Evolutionary conservation across 1,140 invertebrate genomes (phyloP).

Genomic region (Meloidogyne exigua): DNA sequence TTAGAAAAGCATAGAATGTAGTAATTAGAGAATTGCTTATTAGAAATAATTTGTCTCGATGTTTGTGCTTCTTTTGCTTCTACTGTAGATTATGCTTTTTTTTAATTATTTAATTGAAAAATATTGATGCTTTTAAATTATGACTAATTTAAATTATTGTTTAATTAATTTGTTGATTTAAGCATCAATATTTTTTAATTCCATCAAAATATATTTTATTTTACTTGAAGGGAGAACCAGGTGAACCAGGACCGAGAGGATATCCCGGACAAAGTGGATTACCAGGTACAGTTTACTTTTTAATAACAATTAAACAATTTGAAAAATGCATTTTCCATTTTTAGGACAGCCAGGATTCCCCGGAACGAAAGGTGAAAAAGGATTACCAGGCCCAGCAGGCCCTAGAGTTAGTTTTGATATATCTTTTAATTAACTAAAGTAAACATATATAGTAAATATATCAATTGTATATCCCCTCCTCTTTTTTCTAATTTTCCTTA

Average conservation of each 20-base stretch:
- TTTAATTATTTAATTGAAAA: conserved; percentile 12
- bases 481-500: no score
- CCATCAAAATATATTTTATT: background rate
- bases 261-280: conserved; percentile 58
- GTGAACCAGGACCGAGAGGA: conserved; percentile 57
- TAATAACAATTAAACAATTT: no score
- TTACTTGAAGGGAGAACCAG: conserved; percentile 58
- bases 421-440: conserved; percentile 8
- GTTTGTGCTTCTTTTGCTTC: conserved; percentile 9
- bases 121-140: background rate
- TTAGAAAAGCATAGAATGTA: background rate
- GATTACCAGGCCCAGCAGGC: conserved; percentile 60
- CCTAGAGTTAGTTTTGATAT: conserved; percentile 49
- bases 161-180: conserved; percentile 6
- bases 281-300: no score
- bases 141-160: conserved; percentile 13
- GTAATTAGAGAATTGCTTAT: background rate
- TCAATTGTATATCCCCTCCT: no score
- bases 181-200: background rate
- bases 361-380: conserved; percentile 64
- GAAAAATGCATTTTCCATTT: no score
- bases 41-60: conserved; percentile 8
- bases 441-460: no score
- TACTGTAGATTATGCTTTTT: conserved; percentile 15
- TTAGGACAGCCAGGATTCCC: conserved; percentile 58